phyloP scores from a whole-genome alignment of 2,113 vertebrate genomes.

The Nothocercus nigrocapillus region DNA sequence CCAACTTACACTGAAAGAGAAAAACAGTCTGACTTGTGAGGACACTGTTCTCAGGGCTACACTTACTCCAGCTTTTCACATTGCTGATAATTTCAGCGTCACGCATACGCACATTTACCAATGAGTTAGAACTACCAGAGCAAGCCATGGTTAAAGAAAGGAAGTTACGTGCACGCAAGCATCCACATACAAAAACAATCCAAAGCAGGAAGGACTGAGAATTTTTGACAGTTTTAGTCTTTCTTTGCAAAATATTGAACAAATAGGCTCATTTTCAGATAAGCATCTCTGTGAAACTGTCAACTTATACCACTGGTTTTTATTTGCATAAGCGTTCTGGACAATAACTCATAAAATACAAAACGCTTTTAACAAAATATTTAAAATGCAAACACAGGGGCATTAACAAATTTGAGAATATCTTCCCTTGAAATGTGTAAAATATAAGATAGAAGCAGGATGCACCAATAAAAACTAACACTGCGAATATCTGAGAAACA shows the following conservation, averaged over 20 bases:
- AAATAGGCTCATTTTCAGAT: no score
- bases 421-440: not conserved
- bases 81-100: not conserved
- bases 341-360: not conserved
- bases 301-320: not conserved
- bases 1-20: slow-evolving; percentile 88
- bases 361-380: not conserved
- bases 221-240: not conserved
- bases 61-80: not conserved
- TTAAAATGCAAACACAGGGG: not conserved
- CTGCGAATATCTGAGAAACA: not conserved
- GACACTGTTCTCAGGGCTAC: not conserved
- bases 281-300: no score
- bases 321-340: not conserved
- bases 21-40: not conserved
- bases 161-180: fast-evolving
- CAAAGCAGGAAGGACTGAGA: not conserved
- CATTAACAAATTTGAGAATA: not conserved
- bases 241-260: not conserved
- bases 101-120: fast-evolving
- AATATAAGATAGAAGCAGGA: not conserved
- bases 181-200: not conserved
- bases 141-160: not conserved
- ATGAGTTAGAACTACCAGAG: not conserved
- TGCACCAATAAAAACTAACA: not conserved